Evolutionary conservation across 1,140 invertebrate genomes (phyloP).

Genomic region (Chrysoperla carnea): DNA sequence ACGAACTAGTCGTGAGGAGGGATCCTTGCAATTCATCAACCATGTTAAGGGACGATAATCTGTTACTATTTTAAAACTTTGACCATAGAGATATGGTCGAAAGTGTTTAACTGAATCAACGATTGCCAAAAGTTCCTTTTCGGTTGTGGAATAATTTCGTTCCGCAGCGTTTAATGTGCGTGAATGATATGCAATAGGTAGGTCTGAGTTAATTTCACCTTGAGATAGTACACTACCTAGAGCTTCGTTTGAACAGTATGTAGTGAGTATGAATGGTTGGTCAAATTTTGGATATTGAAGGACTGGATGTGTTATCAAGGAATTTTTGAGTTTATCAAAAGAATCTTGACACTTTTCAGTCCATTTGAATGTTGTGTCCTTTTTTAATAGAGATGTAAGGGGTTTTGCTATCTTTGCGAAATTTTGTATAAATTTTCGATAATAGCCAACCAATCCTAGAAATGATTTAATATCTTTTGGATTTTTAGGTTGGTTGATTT

Average conservation of each 20-base stretch:
- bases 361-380: too few species aligned
- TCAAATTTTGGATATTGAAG: conserved; percentile 18
- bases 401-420: too few species aligned
- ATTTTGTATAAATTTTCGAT: conserved; percentile 7
- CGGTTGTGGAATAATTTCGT: conserved; percentile 14
- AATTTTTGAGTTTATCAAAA: conserved; percentile 20
- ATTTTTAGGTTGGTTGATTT: conserved; percentile 17
- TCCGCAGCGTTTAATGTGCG: too few species aligned
- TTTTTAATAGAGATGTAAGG: too few species aligned
- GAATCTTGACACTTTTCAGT: too few species aligned
- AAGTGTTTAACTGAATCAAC: conserved; percentile 22
- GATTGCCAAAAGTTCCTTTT: conserved; percentile 14
- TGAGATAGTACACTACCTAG: conserved; percentile 16
- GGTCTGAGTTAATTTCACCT: too few species aligned
- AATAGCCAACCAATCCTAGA: conserved; percentile 2
- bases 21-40: conserved; percentile 21
- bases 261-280: conserved; percentile 16
- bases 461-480: conserved; percentile 17
- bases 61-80: conserved; percentile 11
- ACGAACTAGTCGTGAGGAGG: conserved; percentile 15
- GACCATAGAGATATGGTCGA: conserved; percentile 12
- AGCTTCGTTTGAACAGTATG: conserved; percentile 14
- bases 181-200: too few species aligned
- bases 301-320: conserved; percentile 19
- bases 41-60: conserved; percentile 22